Evolutionary conservation across 2,888 invertebrate species (phyloP).

Genomic region (Sylvicola fuscatus): DNA sequence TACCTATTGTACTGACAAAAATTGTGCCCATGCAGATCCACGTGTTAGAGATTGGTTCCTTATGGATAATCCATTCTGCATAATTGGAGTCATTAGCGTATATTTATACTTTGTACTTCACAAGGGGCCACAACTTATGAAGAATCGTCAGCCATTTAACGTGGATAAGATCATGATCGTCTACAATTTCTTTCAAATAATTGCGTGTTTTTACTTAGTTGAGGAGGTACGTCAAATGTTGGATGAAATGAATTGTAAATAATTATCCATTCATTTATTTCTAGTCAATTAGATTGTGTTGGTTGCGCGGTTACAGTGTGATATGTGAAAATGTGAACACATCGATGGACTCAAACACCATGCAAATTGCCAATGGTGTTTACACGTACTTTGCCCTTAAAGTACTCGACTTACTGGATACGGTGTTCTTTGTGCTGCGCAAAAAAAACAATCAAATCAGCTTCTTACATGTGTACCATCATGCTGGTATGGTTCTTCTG

Average conservation of each 20-base stretch:
- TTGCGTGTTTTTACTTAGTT: constrained; percentile 22
- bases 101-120: constrained; percentile 51
- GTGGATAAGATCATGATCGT: constrained; percentile 39
- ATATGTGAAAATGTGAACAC: constrained; percentile 37
- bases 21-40: constrained; percentile 26
- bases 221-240: not conserved
- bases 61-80: constrained; percentile 42
- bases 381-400: constrained; percentile 18
- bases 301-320: constrained; percentile 24
- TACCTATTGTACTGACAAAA: too few species aligned
- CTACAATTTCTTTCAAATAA: constrained; percentile 47
- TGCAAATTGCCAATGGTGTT: constrained; percentile 26
- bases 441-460: constrained; percentile 67
- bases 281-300: constrained; percentile 2
- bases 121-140: constrained; percentile 54
- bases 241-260: constrained; percentile 1
- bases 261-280: not conserved
- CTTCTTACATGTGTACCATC: constrained; percentile 74
- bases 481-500: constrained; percentile 54
- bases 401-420: constrained; percentile 6
- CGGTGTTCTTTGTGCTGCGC: constrained; percentile 56
- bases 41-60: constrained; percentile 44
- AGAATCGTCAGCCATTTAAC: constrained; percentile 37
- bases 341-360: constrained; percentile 24
- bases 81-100: constrained; percentile 28